Base-by-base conservation (phyloP, 2,113 vertebrate species). In the Lepus americanus region DNA sequence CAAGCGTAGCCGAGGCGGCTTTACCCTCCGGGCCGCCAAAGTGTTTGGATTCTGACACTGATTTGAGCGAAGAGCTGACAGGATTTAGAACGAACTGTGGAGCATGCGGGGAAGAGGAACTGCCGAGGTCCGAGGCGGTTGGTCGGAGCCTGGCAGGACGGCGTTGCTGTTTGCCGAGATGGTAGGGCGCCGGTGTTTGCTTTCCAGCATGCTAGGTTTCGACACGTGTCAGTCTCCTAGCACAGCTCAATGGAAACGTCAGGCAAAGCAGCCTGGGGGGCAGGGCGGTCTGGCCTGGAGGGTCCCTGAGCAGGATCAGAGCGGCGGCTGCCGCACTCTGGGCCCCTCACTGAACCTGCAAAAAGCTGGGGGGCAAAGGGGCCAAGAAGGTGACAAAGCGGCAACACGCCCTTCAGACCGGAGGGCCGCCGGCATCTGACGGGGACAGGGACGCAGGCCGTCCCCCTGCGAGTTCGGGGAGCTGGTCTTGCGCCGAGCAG, bases 311-410 rank as follows among this genome's bases (percentile, higher is more conserved):
- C 17, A 86, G 22, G 36, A 14, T 94, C 44, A 49, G 70, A 73
- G 31, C 29, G 49, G 61, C 1, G 29, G 13, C 20, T 8, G 44
- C 31, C 67, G 33, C 55, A n/a, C 25, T 70, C 25, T 23, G 39
- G 66, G 14, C 39, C 74, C 70, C 20, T 87, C 66, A 70, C 23
- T 88, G 44, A n/a, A 72, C 22, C 16, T 86, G 53, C 49, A 29
- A 78, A 53, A 86, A 79, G 61, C 25, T 64, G 63, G 2, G 36
- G 83, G 25, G 73, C 51, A 44, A 59, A 74, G 5, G 55, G 33
- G 55, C n/a, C 12, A 27, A 23, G 36, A 67, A 64, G 3, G 20
- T 88, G 83, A 94, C 77, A 87, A 76, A 96, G 86, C 22, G 51
- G 59, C 39, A 67, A 87, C 25, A 10, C 55, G 27, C 63, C 36